Evolutionary conservation across 1,140 invertebrate genomes (phyloP).

Genomic region (Micrasema minimum): DNA sequence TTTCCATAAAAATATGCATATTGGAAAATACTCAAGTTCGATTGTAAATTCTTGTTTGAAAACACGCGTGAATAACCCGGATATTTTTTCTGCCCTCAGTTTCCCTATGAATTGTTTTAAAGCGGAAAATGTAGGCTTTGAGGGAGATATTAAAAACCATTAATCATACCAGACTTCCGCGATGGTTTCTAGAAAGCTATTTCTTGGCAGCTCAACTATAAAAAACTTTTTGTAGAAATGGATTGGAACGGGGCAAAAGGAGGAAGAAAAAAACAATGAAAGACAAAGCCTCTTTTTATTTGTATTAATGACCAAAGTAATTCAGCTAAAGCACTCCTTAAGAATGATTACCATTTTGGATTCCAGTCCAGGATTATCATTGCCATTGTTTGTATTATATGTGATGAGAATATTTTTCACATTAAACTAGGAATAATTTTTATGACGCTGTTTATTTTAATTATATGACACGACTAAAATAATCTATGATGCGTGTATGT

Average conservation of each 20-base stretch:
- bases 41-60: not conserved
- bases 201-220: slow-evolving; percentile 41
- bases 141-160: slow-evolving; percentile 40
- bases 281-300: slow-evolving; percentile 31
- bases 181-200: slow-evolving; percentile 35
- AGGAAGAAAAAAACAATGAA: slow-evolving; percentile 35
- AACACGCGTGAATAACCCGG: slow-evolving; percentile 19
- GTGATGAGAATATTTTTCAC: too few relatives aligned
- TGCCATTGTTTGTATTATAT: too few relatives aligned
- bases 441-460: too few relatives aligned
- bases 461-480: too few relatives aligned
- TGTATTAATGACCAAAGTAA: slow-evolving; percentile 35
- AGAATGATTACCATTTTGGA: slow-evolving; percentile 21
- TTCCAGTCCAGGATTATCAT: too few relatives aligned
- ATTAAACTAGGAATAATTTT: too few relatives aligned
- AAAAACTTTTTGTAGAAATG: slow-evolving; percentile 35
- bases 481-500: too few relatives aligned
- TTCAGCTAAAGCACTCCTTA: slow-evolving; percentile 28
- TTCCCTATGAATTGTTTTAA: slow-evolving; percentile 21
- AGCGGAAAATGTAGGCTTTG: slow-evolving; percentile 36
- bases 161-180: slow-evolving; percentile 38
- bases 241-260: slow-evolving; percentile 14
- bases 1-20: too few relatives aligned
- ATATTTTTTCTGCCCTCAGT: slow-evolving; percentile 1
- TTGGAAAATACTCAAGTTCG: too few relatives aligned